Conservation (phyloP, 2,113 vertebrate genomes). For the Myxocyprinus asiaticus region DNA sequence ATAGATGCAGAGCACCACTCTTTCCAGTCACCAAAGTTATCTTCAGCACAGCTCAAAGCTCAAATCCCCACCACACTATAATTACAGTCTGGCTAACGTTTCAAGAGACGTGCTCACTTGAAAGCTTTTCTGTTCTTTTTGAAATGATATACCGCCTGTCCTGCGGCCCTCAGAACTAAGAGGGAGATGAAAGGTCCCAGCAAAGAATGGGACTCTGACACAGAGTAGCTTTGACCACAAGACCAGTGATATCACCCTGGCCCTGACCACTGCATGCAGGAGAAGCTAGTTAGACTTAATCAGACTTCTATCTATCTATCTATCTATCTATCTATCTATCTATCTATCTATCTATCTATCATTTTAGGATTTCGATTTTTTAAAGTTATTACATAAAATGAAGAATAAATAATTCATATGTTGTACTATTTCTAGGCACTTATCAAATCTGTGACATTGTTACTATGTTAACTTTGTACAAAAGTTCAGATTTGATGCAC, state of each 20-base stretch:
- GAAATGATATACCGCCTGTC: conserved; percentile 63
- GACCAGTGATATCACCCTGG: conserved; percentile 36
- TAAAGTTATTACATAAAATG: no score
- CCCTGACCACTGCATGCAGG: conserved; percentile 29
- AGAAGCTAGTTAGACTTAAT: background rate
- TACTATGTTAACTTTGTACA: no score
- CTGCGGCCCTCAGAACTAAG: conserved; percentile 56
- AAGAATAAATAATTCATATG: no score
- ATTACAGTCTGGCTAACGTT: conserved; percentile 63
- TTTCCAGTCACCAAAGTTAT: conserved; percentile 56
- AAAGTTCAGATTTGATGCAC: no score
- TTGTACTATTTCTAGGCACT: no score
- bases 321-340: no score
- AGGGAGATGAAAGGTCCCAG: conserved; percentile 60
- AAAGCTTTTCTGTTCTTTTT: conserved; percentile 65
- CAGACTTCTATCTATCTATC: background rate
- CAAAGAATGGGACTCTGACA: conserved; percentile 55
- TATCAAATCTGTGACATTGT: no score
- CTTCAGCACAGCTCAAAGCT: conserved; percentile 57
- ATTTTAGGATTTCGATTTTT: no score
- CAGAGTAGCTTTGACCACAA: conserved; percentile 38
- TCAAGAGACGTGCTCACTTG: conserved; percentile 61
- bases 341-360: no score
- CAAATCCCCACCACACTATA: conserved; percentile 59
- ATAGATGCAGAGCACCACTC: conserved; percentile 40